Base-by-base conservation (phyloP, 2,888 invertebrate genomes). In the Sycophila texana region DNA sequence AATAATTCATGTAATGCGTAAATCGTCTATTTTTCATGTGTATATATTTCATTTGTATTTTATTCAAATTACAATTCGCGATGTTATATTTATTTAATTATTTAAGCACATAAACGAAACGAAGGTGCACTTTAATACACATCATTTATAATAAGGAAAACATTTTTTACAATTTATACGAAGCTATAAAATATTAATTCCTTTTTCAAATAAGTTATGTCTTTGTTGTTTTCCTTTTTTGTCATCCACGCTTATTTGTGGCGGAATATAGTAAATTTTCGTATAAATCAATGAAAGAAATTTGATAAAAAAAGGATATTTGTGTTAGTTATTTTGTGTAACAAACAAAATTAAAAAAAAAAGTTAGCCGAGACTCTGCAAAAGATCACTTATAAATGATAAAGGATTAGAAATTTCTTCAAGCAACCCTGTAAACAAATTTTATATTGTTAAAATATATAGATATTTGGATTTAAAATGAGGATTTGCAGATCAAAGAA, bases 391-490 rank as follows among this genome's bases (percentile, higher is more conserved):
- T 86, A 94, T 90, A 88, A 92, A 93, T 82, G 91, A 91, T 84
- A 94, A 94, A 61, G 95, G 94, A 83, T 93, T 93, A 39, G 93
- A 91, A 82, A 95, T 92, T 83, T 94, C 94, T 82, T 92, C 93
- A 83, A 95, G 92, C 83, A 95, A 91, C 89, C 92, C 94, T 94
- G 88, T 51, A 92, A 91, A 81, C 84, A 73, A 74, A 82, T 82
- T 71, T 78, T 58, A 77, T 53, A 55, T 74, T 68, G 61, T 63
- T 26, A 14, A 68, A 60, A 53, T 55, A 65, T 39, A 22, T 30
- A 74, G n/a, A 10, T 80, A 65, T 55, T n/a, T 30, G 39, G n/a
- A 58, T 7, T 26, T 18, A 71, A 55, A 39, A 61, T 58, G 1
- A 10, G 1, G 10, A 39, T 39, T 39, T 39, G 39, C 39, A 39